Conservation (phyloP, 2,797 vertebrate genomes). For the Tenualosa ilisha region DNA sequence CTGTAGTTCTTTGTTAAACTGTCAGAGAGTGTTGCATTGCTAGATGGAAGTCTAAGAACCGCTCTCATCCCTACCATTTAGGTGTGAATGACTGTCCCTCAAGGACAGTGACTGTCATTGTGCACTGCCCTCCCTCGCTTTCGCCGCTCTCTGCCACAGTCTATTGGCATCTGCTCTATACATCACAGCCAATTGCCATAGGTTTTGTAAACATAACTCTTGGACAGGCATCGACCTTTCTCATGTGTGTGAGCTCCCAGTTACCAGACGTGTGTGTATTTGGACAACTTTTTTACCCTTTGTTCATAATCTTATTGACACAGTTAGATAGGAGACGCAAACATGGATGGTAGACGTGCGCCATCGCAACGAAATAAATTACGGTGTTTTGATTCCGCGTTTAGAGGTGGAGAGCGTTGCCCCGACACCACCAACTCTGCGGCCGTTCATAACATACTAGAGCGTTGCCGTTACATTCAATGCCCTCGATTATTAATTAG, state of each 20-base stretch:
- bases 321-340: conserved; percentile 25
- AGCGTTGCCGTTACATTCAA: conserved; percentile 73
- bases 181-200: conserved; percentile 23
- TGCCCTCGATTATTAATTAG: conserved; percentile 72
- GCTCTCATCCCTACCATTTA: conserved; percentile 5
- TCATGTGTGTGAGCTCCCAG: conserved; percentile 19
- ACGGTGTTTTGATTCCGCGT: conserved; percentile 45
- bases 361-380: conserved; percentile 3
- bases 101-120: conserved; percentile 12
- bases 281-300: conserved; percentile 16
- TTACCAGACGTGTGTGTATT: conserved; percentile 26
- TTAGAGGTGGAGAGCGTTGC: conserved; percentile 49
- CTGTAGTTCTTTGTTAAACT: neutral
- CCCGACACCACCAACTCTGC: conserved; percentile 56
- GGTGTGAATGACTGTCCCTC: neutral
- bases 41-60: neutral
- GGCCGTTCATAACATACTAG: conserved; percentile 69
- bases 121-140: conserved; percentile 16
- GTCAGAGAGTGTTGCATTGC: neutral
- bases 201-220: conserved; percentile 22
- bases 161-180: conserved; percentile 7
- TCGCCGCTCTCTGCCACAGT: conserved; percentile 14
- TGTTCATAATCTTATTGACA: conserved; percentile 24
- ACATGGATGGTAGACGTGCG: conserved; percentile 16
- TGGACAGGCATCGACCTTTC: conserved; percentile 24